Percentiles rank a stretch among this genome's conserved stretches.
Conservation (phyloP, 2,113 vertebrate genomes). For the Vulpes lagopus region DNA sequence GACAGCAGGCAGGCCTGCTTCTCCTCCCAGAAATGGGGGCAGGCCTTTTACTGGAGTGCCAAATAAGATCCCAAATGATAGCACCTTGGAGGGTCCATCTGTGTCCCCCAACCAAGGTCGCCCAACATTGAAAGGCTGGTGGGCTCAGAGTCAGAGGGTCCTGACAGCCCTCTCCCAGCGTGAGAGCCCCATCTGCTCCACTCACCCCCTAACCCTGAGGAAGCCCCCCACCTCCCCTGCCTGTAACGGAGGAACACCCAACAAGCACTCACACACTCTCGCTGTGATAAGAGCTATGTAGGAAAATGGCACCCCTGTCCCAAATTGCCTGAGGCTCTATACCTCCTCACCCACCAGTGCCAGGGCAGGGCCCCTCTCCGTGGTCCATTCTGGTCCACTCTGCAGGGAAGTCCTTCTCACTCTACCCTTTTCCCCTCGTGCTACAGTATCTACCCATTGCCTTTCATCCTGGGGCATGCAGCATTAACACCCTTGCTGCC, state of each 20-base stretch:
- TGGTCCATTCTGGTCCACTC: neutral
- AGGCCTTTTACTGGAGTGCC: neutral
- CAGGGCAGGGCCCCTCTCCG: neutral
- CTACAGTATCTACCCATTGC: neutral
- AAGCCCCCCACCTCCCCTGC: neutral
- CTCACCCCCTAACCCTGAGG: neutral
- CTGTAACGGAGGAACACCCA: neutral
- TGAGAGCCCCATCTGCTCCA: neutral
- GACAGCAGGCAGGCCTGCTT: slow-evolving; percentile 19
- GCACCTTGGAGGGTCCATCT: neutral
- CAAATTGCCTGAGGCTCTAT: neutral
- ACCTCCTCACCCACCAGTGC: neutral
- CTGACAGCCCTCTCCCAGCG: neutral
- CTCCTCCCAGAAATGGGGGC: neutral
- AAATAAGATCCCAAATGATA: neutral
- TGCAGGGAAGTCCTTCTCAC: neutral
- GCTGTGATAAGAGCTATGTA: rapidly evolving
- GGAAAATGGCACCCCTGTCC: neutral
- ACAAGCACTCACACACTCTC: no score
- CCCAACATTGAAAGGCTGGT: neutral
- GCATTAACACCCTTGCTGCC: neutral
- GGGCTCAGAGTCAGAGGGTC: neutral
- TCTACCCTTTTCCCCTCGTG: rapidly evolving
- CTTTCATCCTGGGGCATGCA: neutral
- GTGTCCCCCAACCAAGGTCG: neutral